Evolutionary conservation across 2,888 invertebrate species (phyloP).

Genomic region (Oxytorus armatus): DNA sequence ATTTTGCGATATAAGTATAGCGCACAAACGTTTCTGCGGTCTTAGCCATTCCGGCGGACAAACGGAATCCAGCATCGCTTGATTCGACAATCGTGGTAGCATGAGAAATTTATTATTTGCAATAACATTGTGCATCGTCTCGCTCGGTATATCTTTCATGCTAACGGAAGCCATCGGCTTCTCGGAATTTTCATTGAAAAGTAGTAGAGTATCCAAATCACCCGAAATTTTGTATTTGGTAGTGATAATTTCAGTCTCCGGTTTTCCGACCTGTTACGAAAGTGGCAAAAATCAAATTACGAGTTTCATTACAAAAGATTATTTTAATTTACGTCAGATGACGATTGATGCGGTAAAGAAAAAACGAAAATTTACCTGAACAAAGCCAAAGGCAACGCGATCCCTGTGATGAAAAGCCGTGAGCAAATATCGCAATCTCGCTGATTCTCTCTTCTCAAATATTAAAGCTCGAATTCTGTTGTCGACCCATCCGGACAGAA

Average conservation of each 20-base stretch:
- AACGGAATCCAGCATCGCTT: constrained; percentile 92
- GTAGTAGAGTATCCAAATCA: constrained; percentile 91
- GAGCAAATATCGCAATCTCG: constrained; percentile 94
- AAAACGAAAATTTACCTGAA: too few relatives aligned
- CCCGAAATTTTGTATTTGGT: constrained; percentile 90
- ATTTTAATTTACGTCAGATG: too few relatives aligned
- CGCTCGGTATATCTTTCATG: constrained; percentile 95
- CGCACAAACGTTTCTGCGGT: constrained; percentile 90
- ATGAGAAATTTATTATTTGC: constrained; percentile 95
- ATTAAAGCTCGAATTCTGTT: constrained; percentile 96
- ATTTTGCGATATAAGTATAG: constrained; percentile 91
- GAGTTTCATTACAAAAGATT: too few relatives aligned
- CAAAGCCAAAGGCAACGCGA: constrained; percentile 93
- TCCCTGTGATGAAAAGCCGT: constrained; percentile 95
- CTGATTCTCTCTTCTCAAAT: constrained; percentile 91
- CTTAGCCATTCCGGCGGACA: constrained; percentile 96
- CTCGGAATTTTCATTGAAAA: constrained; percentile 94
- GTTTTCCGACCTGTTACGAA: constrained; percentile 87
- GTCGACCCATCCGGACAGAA: constrained; percentile 95
- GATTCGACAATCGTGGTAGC: constrained; percentile 96
- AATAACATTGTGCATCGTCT: constrained; percentile 94
- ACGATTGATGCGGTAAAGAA: too few relatives aligned
- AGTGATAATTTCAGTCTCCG: constrained; percentile 88
- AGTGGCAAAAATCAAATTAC: constrained; percentile 14
- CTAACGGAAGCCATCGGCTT: constrained; percentile 94